Conservation (phyloP, 1,140 invertebrate genomes). For the Nylanderia fulva region DNA sequence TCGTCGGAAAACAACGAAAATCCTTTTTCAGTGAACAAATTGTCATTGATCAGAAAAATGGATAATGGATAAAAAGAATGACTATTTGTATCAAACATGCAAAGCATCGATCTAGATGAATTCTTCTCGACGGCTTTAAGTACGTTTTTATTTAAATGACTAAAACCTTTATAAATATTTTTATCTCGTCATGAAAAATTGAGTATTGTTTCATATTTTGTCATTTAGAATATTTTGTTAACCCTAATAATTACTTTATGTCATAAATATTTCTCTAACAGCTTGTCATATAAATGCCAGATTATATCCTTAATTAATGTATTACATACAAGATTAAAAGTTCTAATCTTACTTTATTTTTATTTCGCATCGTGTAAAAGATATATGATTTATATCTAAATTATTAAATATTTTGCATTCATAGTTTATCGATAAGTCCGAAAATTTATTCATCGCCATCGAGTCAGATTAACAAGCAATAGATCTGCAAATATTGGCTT, state of each 20-base stretch:
- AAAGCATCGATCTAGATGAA: background rate
- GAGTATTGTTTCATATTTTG: background rate
- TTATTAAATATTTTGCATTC: background rate
- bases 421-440: background rate
- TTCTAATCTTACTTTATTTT: background rate
- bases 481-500: background rate
- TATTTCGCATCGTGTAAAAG: background rate
- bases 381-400: background rate
- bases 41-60: background rate
- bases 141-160: background rate
- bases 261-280: no score
- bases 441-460: background rate
- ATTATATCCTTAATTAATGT: background rate
- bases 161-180: background rate
- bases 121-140: background rate
- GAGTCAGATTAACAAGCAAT: conserved; percentile 5
- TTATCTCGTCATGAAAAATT: background rate
- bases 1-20: no score
- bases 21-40: no score
- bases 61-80: background rate
- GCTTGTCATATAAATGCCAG: background rate
- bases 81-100: background rate
- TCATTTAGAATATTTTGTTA: background rate
- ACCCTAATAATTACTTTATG: no score
- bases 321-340: background rate